Evolutionary conservation across 2,797 vertebrate genomes (phyloP).

Genomic region (Crypturellus tataupa): DNA sequence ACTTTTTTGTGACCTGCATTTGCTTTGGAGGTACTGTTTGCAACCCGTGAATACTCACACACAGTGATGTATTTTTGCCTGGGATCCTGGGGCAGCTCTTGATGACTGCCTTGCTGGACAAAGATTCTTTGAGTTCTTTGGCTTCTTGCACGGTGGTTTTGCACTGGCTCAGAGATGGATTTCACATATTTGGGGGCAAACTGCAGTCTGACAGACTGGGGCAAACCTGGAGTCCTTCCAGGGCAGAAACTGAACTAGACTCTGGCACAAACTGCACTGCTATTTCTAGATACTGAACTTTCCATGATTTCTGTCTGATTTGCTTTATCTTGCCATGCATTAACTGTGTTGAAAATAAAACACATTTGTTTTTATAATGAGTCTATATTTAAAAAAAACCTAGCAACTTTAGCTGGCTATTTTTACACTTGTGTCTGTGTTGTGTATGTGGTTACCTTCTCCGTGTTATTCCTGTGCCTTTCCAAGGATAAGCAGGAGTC

Average conservation of each 20-base stretch:
- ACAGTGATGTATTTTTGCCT: slow-evolving; percentile 44
- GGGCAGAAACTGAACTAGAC: slow-evolving; percentile 30
- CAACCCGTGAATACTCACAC: slow-evolving; percentile 36
- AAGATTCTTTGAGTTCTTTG: slow-evolving; percentile 38
- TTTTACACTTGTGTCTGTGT: slow-evolving; percentile 61
- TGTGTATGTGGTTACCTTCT: not conserved
- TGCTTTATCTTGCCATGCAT: slow-evolving; percentile 22
- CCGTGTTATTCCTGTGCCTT: not conserved
- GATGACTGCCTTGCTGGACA: not conserved
- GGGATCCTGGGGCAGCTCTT: slow-evolving; percentile 17
- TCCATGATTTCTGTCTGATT: not conserved
- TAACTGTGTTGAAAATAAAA: slow-evolving; percentile 24
- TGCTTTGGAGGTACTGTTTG: slow-evolving; percentile 39
- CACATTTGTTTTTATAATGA: slow-evolving; percentile 23
- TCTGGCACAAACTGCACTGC: not conserved
- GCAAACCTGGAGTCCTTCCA: slow-evolving; percentile 26
- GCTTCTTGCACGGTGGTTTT: slow-evolving; percentile 18
- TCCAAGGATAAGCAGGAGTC: not conserved
- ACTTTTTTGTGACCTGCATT: slow-evolving; percentile 16
- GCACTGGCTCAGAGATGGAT: not conserved
- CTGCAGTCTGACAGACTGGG: slow-evolving; percentile 12
- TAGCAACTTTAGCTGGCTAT: slow-evolving; percentile 1
- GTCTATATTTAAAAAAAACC: slow-evolving; percentile 54
- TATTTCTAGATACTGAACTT: slow-evolving; percentile 18
- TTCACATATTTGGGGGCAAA: slow-evolving; percentile 1